Evolutionary conservation across 2,888 invertebrate genomes (phyloP), one percentile per base, ranked within the genome.

Genomic region (Neria commutata): DNA sequence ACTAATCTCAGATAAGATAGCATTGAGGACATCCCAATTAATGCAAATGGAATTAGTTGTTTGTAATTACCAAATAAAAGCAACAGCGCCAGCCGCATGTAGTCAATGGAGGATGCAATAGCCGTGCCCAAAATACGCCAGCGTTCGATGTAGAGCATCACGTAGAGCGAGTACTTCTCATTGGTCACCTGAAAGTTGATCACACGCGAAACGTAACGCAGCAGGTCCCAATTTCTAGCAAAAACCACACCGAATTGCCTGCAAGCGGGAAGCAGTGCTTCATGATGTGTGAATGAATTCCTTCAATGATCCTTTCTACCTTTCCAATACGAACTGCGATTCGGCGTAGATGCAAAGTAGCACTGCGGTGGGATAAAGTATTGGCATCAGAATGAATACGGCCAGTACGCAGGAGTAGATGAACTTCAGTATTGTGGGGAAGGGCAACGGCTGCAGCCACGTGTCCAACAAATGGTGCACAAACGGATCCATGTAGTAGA

Each of bases 391-490:
- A 6, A 76, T 34, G 5, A 73, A 33, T 17, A 63, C 24, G 1
- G 58, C 24, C 34, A 68, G 19, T 33, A 65, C 55, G 26, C 66
- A 70, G 8, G 69, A 67, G 29, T 72, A 74, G 3, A 65, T 1
- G 17, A 68, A 58, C 60, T 77, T 77, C 6, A 77, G 61, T 3
- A 77, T 63, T 11, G 77, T 78, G 2, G 77, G 77, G 61, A 78
- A 77, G 6, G 77, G 77, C 29, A 78, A 53, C 3, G 78, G 76
- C 24, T 75, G 73, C 59, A 68, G 45, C 79, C 78, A 78, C 25
- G 65, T 61, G 19, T 68, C 66, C n/a, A 71, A 59, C 23, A 77
- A 50, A 53, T 76, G 68, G 16, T 68, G 63, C 17, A 72, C 45
- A 34, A 77, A 61, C 0, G 77, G 77, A 25, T 72, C 66, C 66